These are phyloP conservation scores for Trachops cirrhosus DNA, from an alignment of 2,797 vertebrate genomes.

Conservation along the genomic window DNA sequence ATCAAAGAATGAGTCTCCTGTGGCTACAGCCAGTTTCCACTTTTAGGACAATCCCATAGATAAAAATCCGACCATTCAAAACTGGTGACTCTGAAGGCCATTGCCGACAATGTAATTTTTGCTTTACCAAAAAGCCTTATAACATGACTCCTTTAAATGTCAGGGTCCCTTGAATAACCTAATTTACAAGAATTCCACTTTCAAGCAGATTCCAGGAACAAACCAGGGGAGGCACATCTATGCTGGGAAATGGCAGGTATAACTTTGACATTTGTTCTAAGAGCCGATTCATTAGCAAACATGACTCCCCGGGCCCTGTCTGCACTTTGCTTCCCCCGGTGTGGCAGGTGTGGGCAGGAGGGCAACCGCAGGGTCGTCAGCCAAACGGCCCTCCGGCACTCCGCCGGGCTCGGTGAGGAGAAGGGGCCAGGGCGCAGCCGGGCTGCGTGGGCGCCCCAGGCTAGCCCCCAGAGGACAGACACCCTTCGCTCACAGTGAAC, in stretches of 20 bases:
- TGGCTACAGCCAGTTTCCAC: background rate
- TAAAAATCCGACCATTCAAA: background rate
- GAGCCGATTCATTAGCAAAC: background rate
- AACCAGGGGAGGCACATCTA: background rate
- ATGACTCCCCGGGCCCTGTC: background rate
- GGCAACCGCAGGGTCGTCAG: background rate
- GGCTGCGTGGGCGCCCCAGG: background rate
- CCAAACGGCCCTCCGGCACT: background rate
- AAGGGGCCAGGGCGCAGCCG: background rate
- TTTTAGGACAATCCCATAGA: background rate
- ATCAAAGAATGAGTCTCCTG: background rate
- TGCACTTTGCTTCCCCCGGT: background rate
- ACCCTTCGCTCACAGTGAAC: background rate
- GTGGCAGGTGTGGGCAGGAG: background rate
- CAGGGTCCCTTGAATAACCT: conserved; percentile 36
- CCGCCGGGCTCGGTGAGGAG: background rate
- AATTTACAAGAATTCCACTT: conserved; percentile 32
- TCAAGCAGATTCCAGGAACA: background rate
- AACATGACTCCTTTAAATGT: conserved; percentile 17
- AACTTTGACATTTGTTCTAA: background rate
- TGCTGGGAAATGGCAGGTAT: background rate
- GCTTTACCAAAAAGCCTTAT: conserved; percentile 25
- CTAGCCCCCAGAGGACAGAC: background rate
- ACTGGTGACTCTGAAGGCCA: background rate
- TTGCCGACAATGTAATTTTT: background rate